Base-by-base conservation (phyloP, 2,797 vertebrate genomes). In the Pangasius krempfi region DNA sequence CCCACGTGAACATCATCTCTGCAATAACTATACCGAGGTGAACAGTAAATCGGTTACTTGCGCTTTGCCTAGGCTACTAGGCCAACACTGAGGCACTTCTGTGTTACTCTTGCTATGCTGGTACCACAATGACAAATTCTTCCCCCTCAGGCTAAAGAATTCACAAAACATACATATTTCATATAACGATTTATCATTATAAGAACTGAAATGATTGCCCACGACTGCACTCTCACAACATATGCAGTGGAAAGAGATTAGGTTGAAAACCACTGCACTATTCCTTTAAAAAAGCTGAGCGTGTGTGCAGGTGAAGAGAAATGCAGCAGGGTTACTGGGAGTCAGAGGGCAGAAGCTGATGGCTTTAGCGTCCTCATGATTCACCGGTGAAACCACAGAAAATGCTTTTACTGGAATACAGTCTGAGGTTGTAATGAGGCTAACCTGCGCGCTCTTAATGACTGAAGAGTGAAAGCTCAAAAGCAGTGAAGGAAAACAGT, bases 381-480 rank as follows among this genome's bases (percentile, higher is more conserved):
- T 47, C 56, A 40, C 27, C 10, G 50, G 13, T 18, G 14, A 9
- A 50, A n/a, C 33, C 14, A 66, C 27, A 62, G 44, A 66, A 33
- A 84, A 83, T 1, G 4, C 10, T 68, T 47, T 52, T 54, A 85
- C 44, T 47, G 27, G 22, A 60, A 33, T 13, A 25, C 54, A 27
- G 12, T 44, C 80, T 37, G 66, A 62, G 87, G 33, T 8, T 76
- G 40, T 84, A 88, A 84, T 64, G n/a, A 9, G 47, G 58, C 83
- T 30, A 64, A 44, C 18, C 37, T 79, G 58, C 58, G 66, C 5
- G 3, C 25, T 33, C 79, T 62, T 62, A 50, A 40, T 54, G n/a
- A 3, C 20, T 82, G 12, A 85, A 18, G 54, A 89, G 64, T 37
- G 44, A 62, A 73, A 89, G n/a, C 76, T 85, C 30, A 33, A 37